Evolutionary conservation across 2,797 vertebrate genomes (phyloP).

Genomic region (Macrochelys suwanniensis): DNA sequence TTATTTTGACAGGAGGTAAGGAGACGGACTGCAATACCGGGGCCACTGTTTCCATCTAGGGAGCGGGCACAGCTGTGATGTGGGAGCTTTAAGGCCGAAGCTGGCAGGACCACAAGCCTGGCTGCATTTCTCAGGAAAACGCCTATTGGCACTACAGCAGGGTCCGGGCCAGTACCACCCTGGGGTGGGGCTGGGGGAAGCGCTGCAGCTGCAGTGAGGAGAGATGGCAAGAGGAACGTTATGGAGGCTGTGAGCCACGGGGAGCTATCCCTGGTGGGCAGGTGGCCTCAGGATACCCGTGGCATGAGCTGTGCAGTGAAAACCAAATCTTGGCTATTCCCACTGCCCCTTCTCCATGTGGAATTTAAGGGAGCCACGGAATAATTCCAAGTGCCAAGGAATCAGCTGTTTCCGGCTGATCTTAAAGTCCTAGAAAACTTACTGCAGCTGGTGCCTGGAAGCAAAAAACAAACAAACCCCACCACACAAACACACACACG

Average conservation of each 20-base stretch:
- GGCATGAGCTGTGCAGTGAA: not conserved
- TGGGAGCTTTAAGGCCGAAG: not conserved
- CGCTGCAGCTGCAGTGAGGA: not conserved
- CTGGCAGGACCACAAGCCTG: not conserved
- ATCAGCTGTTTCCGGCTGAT: accelerated
- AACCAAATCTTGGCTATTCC: not conserved
- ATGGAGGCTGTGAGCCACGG: not conserved
- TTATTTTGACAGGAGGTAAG: not conserved
- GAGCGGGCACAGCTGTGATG: not conserved
- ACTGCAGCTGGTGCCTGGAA: not conserved
- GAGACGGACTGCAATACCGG: not conserved
- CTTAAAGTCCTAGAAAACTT: accelerated
- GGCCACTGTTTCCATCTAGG: not conserved
- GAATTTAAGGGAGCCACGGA: not conserved
- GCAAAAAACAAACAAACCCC: accelerated
- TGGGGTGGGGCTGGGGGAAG: not conserved
- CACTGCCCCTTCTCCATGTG: not conserved
- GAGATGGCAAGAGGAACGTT: not conserved
- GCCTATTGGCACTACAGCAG: not conserved
- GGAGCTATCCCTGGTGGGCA: not conserved
- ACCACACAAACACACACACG: accelerated
- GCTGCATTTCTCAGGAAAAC: not conserved
- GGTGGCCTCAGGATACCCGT: conserved; percentile 38
- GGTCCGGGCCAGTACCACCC: not conserved
- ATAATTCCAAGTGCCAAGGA: accelerated